phyloP scores from a whole-genome alignment of 2,888 invertebrate species.

The Pantelozetes paolii region DNA sequence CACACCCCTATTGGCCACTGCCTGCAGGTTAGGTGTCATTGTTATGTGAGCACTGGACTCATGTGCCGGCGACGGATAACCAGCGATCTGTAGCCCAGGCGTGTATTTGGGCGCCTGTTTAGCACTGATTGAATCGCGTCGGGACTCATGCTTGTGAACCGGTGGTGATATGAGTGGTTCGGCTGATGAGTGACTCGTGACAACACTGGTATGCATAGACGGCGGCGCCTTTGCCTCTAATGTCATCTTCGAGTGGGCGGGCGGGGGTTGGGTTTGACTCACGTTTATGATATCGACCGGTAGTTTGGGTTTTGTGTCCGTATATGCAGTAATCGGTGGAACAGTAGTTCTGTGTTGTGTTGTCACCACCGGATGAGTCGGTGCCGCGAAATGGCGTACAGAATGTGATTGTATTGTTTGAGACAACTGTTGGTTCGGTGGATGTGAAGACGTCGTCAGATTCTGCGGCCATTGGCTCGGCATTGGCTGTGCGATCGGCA shows the following conservation, averaged over 20 bases:
- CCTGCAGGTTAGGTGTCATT: constrained; percentile 40
- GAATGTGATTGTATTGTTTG: constrained; percentile 33
- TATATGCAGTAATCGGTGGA: neutral
- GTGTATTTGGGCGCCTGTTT: constrained; percentile 8
- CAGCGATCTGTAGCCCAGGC: constrained; percentile 19
- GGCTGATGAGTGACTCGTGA: constrained; percentile 38
- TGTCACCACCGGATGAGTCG: neutral
- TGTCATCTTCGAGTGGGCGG: constrained; percentile 43
- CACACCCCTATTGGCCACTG: constrained; percentile 46
- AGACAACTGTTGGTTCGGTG: neutral
- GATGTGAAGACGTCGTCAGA: constrained; percentile 30
- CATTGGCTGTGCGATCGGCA: constrained; percentile 45
- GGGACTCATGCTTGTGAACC: constrained; percentile 28
- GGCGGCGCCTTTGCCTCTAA: constrained; percentile 40
- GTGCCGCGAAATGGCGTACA: neutral
- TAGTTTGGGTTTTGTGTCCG: constrained; percentile 36
- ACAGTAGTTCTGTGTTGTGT: constrained; percentile 14
- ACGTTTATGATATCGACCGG: constrained; percentile 34
- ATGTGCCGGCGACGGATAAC: constrained; percentile 30
- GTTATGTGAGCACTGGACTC: constrained; percentile 17
- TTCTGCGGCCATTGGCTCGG: constrained; percentile 42
- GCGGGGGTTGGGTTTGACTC: constrained; percentile 41
- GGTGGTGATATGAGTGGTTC: constrained; percentile 42
- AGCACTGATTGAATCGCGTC: constrained; percentile 4
- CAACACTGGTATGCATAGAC: constrained; percentile 38